These are phyloP conservation scores for Caenorhabditis afra DNA, from an alignment of 2,888 invertebrate species.

Conservation along the genomic window DNA sequence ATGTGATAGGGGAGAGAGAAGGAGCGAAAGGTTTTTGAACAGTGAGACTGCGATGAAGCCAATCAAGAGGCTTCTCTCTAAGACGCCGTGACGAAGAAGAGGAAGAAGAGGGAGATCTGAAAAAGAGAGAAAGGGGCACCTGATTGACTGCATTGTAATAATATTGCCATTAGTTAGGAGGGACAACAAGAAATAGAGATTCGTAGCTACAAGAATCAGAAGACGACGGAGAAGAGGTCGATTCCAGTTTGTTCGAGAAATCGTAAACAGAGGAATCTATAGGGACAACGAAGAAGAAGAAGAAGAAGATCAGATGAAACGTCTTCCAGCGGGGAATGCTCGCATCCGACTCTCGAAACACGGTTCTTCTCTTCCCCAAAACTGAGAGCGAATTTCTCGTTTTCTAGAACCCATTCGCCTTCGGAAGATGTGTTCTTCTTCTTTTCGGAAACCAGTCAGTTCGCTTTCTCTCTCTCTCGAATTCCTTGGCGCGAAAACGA, in stretches of 20 bases:
- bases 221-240: constrained; percentile 5
- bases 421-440: no score
- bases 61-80: constrained; percentile 20
- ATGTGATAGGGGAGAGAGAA: not conserved
- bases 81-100: constrained; percentile 25
- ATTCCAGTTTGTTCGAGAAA: constrained; percentile 34
- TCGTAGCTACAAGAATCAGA: not conserved
- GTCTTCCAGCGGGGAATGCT: no score
- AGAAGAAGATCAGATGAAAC: no score
- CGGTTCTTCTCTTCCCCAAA: no score
- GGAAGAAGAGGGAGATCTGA: constrained; percentile 12
- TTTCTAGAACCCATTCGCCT: no score
- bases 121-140: constrained; percentile 33
- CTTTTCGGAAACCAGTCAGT: no score
- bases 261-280: not conserved
- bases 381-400: no score
- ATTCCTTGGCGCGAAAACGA: not conserved
- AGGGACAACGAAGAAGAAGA: no score
- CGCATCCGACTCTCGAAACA: no score
- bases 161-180: constrained; percentile 46
- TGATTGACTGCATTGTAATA: constrained; percentile 52
- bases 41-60: constrained; percentile 40
- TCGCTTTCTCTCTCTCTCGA: not conserved
- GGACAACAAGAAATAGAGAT: not conserved
- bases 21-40: constrained; percentile 27